These are phyloP conservation scores for Rhinichthys klamathensis DNA, from an alignment of 2,113 vertebrate species.

Conservation along the genomic window DNA sequence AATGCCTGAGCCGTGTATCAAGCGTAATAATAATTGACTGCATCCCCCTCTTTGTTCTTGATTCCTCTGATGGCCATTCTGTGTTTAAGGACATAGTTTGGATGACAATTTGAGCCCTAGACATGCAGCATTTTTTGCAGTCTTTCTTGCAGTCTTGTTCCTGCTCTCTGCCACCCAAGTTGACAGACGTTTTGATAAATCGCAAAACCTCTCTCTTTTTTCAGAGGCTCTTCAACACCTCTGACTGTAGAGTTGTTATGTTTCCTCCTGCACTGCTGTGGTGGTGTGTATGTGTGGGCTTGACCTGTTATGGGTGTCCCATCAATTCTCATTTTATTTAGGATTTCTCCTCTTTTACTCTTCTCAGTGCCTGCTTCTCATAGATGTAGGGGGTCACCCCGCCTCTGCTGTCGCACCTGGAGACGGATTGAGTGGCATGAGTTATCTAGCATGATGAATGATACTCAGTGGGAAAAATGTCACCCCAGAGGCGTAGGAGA, in stretches of 20 bases:
- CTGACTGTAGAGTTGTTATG: conserved; percentile 18
- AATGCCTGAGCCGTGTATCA: no score
- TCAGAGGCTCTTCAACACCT: conserved; percentile 15
- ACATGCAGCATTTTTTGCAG: not conserved
- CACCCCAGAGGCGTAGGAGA: conserved; percentile 1
- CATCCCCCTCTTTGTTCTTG: no score
- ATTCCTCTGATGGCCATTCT: no score
- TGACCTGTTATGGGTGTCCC: conserved; percentile 7
- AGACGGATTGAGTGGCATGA: conserved; percentile 51
- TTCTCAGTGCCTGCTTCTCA: not conserved
- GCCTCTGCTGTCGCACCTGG: conserved; percentile 22
- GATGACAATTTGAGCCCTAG: not conserved
- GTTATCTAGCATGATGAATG: conserved; percentile 56
- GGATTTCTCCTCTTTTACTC: not conserved
- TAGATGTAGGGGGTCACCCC: not conserved
- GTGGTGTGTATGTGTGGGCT: conserved; percentile 4
- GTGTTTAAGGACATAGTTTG: not conserved
- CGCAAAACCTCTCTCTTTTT: conserved; percentile 2
- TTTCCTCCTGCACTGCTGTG: not conserved
- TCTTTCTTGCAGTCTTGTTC: conserved; percentile 13
- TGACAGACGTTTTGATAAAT: not conserved
- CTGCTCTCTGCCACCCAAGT: not conserved
- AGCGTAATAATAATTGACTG: no score
- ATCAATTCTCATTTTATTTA: conserved; percentile 33
- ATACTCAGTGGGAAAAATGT: conserved; percentile 31